Conservation (phyloP, 2,113 vertebrate genomes). For the Burhinus bistriatus region DNA sequence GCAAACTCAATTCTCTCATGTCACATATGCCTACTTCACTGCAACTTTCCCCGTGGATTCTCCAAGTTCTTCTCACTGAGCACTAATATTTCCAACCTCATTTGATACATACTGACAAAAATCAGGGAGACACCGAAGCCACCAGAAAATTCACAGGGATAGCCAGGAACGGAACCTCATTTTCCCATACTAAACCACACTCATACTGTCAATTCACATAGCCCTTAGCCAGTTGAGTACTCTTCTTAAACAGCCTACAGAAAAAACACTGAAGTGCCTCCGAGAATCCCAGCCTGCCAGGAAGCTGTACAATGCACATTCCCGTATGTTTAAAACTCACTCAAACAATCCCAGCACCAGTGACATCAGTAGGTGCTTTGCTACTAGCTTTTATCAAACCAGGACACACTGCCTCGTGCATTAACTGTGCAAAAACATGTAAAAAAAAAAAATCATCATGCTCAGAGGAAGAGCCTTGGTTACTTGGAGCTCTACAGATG, state of each 20-base stretch:
- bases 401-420: no score
- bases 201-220: rapidly evolving
- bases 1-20: background rate
- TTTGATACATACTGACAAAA: background rate
- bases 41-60: background rate
- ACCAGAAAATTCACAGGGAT: background rate
- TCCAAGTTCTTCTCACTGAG: background rate
- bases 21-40: background rate
- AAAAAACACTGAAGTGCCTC: background rate
- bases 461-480: background rate
- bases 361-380: background rate
- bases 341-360: no score
- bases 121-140: background rate
- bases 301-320: rapidly evolving
- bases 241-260: background rate
- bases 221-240: background rate
- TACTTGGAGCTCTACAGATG: background rate
- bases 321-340: rapidly evolving
- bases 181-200: background rate
- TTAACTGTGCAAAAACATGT: background rate
- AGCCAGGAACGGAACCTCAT: background rate
- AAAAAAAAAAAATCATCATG: no score
- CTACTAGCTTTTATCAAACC: no score
- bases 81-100: background rate
- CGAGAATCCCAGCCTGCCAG: rapidly evolving